A percentile compares a stretch with the other conserved stretches of the same genome.
Conservation (phyloP, 2,888 invertebrate genomes). For the Meteorus colon region DNA sequence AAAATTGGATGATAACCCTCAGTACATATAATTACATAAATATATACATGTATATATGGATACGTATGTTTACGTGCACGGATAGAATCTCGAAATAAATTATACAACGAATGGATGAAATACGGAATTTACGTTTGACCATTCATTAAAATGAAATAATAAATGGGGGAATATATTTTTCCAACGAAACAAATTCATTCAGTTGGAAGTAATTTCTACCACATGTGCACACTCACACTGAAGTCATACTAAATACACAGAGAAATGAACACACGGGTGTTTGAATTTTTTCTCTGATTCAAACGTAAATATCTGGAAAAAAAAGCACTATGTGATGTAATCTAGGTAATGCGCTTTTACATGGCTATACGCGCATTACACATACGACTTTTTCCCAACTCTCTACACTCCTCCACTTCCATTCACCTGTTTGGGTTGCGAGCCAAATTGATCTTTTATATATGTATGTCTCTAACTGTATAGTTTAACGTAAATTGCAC, state of each 20-base stretch:
- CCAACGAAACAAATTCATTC: constrained; percentile 28
- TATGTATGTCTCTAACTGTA: constrained; percentile 3
- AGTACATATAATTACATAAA: not conserved
- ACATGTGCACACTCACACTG: not conserved
- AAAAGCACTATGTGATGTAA: constrained; percentile 23
- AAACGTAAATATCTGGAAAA: not conserved
- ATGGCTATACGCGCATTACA: constrained; percentile 13
- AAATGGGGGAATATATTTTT: not conserved
- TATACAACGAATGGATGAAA: not conserved
- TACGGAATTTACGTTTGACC: constrained; percentile 17
- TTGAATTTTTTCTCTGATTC: constrained; percentile 14
- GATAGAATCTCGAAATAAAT: not conserved
- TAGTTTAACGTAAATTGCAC: constrained; percentile 10
- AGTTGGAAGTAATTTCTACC: constrained; percentile 18
- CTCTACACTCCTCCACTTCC: not conserved
- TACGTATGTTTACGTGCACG: not conserved
- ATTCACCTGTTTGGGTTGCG: too few species aligned
- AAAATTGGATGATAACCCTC: not conserved
- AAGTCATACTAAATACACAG: not conserved
- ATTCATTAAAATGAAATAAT: constrained; percentile 25
- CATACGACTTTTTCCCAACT: not conserved
- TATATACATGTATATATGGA: not conserved
- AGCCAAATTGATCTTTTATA: constrained; percentile 20
- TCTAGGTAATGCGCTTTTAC: constrained; percentile 24
- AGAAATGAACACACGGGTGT: not conserved